These are phyloP conservation scores for Itoplectis maculator DNA, from an alignment of 2,888 invertebrate species.

Conservation along the genomic window DNA sequence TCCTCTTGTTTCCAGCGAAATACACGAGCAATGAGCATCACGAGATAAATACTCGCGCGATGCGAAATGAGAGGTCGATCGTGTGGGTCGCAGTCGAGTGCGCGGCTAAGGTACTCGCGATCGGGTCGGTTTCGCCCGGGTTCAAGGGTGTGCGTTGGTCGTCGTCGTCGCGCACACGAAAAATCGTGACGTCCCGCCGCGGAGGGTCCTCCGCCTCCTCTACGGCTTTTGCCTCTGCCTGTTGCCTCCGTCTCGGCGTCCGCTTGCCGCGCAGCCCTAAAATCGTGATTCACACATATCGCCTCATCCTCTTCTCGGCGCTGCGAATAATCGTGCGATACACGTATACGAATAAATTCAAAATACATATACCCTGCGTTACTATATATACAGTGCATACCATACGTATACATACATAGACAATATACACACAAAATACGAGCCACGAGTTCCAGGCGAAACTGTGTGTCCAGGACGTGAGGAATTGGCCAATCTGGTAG, in stretches of 20 bases:
- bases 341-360: no score
- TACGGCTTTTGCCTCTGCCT: slow-evolving; percentile 22
- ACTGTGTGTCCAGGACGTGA: neutral
- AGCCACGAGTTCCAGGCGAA: no score
- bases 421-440: no score
- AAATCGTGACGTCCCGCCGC: slow-evolving; percentile 75
- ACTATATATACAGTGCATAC: no score
- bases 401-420: neutral
- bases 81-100: neutral
- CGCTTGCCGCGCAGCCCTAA: slow-evolving; percentile 66
- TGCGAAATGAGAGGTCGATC: neutral
- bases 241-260: slow-evolving; percentile 61
- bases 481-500: slow-evolving; percentile 11
- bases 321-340: no score
- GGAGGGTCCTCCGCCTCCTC: slow-evolving; percentile 71
- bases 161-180: no score
- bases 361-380: no score
- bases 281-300: slow-evolving; percentile 75
- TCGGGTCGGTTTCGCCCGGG: slow-evolving; percentile 48
- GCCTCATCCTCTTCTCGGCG: neutral
- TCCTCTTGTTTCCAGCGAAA: neutral
- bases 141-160: slow-evolving; percentile 50
- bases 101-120: slow-evolving; percentile 42
- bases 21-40: neutral
- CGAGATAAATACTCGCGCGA: neutral